Evolutionary conservation across 30 jellyfish, hydroid and myxozoan species (phyloP).

Genomic region (Aurelia sp.): DNA sequence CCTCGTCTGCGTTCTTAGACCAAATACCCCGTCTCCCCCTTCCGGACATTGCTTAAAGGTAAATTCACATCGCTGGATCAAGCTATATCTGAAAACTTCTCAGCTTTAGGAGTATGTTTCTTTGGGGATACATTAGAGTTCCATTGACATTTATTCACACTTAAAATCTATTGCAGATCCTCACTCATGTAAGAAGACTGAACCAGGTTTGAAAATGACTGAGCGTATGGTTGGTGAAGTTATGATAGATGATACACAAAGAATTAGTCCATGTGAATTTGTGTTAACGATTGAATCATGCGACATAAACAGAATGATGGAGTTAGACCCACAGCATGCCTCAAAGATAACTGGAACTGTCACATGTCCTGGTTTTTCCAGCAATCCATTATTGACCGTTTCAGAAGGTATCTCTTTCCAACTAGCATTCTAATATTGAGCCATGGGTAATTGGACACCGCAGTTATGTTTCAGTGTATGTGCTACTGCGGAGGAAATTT

Average conservation of each 20-base stretch:
- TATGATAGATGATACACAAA: conserved; percentile 1
- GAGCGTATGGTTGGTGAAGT: conserved; percentile 72
- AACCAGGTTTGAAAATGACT: conserved; percentile 49
- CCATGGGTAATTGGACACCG: no score
- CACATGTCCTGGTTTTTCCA: conserved; percentile 69
- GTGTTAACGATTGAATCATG: conserved; percentile 31
- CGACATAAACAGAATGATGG: conserved; percentile 50
- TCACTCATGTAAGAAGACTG: not conserved
- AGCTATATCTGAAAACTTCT: no score
- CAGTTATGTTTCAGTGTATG: no score
- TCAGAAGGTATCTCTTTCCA: conserved; percentile 13
- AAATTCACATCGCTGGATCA: no score
- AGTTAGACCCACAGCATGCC: conserved; percentile 51
- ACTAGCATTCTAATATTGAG: no score
- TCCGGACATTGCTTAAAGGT: no score
- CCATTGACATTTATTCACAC: no score
- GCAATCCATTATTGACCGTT: conserved; percentile 42
- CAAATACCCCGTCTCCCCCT: no score
- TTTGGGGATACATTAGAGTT: no score
- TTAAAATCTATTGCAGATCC: not conserved
- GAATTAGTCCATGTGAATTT: conserved; percentile 35
- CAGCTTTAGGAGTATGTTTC: no score
- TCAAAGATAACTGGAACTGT: conserved; percentile 57
- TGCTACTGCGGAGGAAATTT: no score
- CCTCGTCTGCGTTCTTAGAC: no score